A percentile compares a stretch with the other conserved stretches of the same genome.
These are phyloP conservation scores for Sebastes alutus DNA, from an alignment of 2,797 vertebrate species.

Conservation along the genomic window DNA sequence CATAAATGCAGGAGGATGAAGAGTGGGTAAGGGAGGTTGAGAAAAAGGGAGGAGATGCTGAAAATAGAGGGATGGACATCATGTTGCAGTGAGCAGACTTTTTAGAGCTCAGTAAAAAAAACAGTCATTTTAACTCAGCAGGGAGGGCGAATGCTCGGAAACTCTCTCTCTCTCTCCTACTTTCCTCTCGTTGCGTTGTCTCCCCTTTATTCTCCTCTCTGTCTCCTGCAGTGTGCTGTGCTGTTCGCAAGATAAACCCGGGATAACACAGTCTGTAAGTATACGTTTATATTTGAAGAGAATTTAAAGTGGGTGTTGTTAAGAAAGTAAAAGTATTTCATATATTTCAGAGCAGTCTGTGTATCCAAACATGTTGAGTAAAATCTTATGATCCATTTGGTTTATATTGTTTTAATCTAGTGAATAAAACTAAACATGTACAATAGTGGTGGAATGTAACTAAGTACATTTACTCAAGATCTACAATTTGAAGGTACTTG, in stretches of 20 bases:
- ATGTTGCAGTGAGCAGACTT: slow-evolving; percentile 44
- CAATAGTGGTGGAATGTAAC: not conserved
- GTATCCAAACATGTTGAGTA: not conserved
- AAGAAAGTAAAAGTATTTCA: not conserved
- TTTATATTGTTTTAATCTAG: not conserved
- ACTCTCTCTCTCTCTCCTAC: slow-evolving; percentile 49
- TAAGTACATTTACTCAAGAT: not conserved
- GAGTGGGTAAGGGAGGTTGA: slow-evolving; percentile 27
- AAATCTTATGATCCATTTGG: not conserved
- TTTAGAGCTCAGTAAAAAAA: slow-evolving; percentile 48
- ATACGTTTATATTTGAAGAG: slow-evolving; percentile 20
- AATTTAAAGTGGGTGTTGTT: not conserved
- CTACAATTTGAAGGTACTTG: not conserved
- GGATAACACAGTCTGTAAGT: slow-evolving; percentile 62
- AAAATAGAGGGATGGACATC: slow-evolving; percentile 74
- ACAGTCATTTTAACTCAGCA: slow-evolving; percentile 17
- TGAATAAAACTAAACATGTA: not conserved
- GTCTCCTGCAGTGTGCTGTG: not conserved
- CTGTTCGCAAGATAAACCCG: slow-evolving; percentile 15
- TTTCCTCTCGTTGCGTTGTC: slow-evolving; percentile 37
- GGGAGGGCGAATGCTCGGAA: slow-evolving; percentile 52
- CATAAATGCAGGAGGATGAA: slow-evolving; percentile 15
- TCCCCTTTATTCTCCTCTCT: slow-evolving; percentile 5
- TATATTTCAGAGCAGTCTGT: not conserved
- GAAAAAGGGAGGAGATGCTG: slow-evolving; percentile 67